Evolutionary conservation across 2,113 vertebrate species (phyloP), one percentile per base, ranked within the genome.

Genomic region (Phyllostomus hastatus): DNA sequence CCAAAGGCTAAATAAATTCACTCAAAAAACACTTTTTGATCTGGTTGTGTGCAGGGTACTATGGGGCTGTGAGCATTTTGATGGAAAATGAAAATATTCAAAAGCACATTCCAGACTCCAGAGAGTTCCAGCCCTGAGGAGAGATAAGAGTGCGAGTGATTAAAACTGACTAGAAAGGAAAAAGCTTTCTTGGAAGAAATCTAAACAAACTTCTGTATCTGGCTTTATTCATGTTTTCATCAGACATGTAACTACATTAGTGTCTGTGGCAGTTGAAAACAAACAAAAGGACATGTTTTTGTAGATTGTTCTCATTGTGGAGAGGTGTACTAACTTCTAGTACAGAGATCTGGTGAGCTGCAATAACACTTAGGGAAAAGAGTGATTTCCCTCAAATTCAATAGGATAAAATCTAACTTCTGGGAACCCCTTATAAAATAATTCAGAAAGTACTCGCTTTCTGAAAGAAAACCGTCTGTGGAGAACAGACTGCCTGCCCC

Each of bases 1-100:
- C 78, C 3, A 52, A 90, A 82, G 33, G 50, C 41, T 48, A 54
- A 97, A 96, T 98, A 98, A 97, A 98, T 84, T 20, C n/a, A 88
- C 48, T 87, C 70, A 46, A 69, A 94, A 79, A 28, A 38, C 35
- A 50, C 14, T 59, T 22, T 5, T 61, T 59, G 59, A 46, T 78
- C 54, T 2, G 26, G 4, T 86, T 54, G 59, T 90, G 10, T 90
- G 11, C 43, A 88, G 59, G 9, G 50, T 50, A 73, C 35, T 83
- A 43, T 17, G 28, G 50, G 43, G 14, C 24, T 94, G 7, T 73
- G n/a, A 81, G 57, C 10, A 31, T 88, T 95, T 85, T 76, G 33
- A 19, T 79, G 81, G 70, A 35, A 95, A 94, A 88, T 31, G 10
- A 85, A 67, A 88, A 64, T 85, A 88, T 33, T 67, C 15, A 54